Percentiles rank a stretch among this genome's conserved stretches.
phyloP scores from a whole-genome alignment of 2,113 vertebrate species.

The Siniperca chuatsi region DNA sequence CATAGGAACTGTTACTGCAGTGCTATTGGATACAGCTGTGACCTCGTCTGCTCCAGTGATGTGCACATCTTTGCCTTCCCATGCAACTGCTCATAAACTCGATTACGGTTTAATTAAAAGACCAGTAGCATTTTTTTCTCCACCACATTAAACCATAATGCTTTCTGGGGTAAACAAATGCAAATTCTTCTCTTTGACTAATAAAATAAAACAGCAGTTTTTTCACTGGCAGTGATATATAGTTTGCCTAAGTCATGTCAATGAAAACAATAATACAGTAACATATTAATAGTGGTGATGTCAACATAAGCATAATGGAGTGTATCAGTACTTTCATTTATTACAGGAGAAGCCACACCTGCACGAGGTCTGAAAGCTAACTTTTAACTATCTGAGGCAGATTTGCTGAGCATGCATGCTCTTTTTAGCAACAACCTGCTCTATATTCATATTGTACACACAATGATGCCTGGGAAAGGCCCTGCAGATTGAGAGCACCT shows the following conservation, averaged over 20 bases:
- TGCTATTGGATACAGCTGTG: conserved; percentile 46
- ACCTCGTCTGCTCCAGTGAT: conserved; percentile 23
- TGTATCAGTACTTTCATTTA: not conserved
- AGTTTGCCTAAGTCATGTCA: not conserved
- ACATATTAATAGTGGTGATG: not conserved
- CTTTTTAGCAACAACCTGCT: not conserved
- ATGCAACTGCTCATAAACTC: conserved; percentile 14
- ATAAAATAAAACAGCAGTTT: not conserved
- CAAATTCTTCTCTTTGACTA: not conserved
- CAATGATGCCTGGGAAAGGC: conserved; percentile 8
- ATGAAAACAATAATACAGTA: not conserved
- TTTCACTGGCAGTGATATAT: not conserved
- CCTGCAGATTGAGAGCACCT: not conserved
- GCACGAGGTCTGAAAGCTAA: not conserved
- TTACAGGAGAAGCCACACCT: not conserved
- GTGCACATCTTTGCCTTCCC: conserved; percentile 11
- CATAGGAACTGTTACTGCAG: conserved; percentile 21
- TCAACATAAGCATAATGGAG: not conserved
- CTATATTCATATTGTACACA: not conserved
- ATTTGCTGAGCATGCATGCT: conserved; percentile 26
- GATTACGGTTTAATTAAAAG: conserved; percentile 1
- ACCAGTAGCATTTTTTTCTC: conserved; percentile 11
- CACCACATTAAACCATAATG: conserved; percentile 13
- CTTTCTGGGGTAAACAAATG: conserved; percentile 4
- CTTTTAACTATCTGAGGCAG: not conserved